Evolutionary conservation across 2,113 vertebrate genomes (phyloP).

Genomic region (Andinoacara biseriatus): DNA sequence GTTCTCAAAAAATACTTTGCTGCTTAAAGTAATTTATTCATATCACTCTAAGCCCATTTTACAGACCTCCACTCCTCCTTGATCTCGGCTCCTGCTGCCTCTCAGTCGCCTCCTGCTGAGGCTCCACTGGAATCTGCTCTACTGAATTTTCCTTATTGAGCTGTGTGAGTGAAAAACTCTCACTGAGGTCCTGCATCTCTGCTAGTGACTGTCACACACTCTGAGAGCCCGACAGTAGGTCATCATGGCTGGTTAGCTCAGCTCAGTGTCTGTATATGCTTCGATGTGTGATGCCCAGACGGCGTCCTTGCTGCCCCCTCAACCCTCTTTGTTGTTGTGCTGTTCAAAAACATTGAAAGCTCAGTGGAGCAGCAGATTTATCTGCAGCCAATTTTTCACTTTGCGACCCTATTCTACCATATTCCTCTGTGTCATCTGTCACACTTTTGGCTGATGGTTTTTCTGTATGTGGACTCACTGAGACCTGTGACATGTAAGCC

Average conservation of each 20-base stretch:
- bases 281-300: too few species aligned
- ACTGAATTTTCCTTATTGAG: background rate
- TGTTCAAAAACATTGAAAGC: background rate
- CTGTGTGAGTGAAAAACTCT: background rate
- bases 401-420: background rate
- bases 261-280: background rate
- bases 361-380: background rate
- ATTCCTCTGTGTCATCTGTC: background rate
- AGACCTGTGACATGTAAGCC: background rate
- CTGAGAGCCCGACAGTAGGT: background rate
- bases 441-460: rapidly evolving
- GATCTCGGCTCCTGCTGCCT: background rate
- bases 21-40: background rate
- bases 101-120: background rate
- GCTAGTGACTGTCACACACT: background rate
- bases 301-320: background rate
- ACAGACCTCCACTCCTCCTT: rapidly evolving
- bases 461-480: background rate
- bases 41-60: background rate
- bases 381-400: background rate
- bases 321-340: background rate
- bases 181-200: rapidly evolving
- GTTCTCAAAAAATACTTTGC: background rate
- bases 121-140: background rate
- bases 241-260: background rate